These are phyloP conservation scores for Apamea anceps DNA, from an alignment of 2,888 invertebrate genomes.

Conservation along the genomic window DNA sequence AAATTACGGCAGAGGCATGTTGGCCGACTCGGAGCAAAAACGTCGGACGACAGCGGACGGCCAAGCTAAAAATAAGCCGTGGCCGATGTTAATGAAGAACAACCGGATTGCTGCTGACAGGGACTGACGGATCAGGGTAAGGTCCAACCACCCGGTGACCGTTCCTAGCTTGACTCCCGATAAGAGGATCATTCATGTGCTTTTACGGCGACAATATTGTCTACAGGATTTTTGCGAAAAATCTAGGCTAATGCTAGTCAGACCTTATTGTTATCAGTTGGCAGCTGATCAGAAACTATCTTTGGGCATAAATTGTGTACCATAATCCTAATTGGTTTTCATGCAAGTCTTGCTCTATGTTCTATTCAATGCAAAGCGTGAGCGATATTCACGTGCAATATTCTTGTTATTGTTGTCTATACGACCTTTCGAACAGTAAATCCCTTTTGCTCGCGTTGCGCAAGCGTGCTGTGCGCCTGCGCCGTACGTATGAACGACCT, in stretches of 20 bases:
- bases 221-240: not conserved
- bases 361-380: conserved; percentile 66
- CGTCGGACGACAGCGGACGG: conserved; percentile 72
- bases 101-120: conserved; percentile 77
- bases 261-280: not conserved
- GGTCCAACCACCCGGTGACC: conserved; percentile 59
- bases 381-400: conserved; percentile 63
- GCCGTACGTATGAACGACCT: conserved; percentile 74
- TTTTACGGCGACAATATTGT: not conserved
- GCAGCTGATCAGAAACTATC: conserved; percentile 8
- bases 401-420: conserved; percentile 62
- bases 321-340: conserved; percentile 55
- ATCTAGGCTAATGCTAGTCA: not conserved
- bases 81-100: conserved; percentile 79
- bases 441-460: conserved; percentile 70
- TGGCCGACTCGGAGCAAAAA: conserved; percentile 75
- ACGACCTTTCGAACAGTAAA: conserved; percentile 66
- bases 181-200: conserved; percentile 15
- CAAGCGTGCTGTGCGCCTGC: conserved; percentile 74
- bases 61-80: conserved; percentile 79
- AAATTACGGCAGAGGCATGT: conserved; percentile 80
- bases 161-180: conserved; percentile 28
- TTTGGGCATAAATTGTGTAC: conserved; percentile 26
- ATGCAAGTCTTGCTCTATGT: conserved; percentile 47
- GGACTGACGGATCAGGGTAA: conserved; percentile 69